Evolutionary conservation across 2,888 invertebrate genomes (phyloP).

Genomic region (Micropterix aruncella): DNA sequence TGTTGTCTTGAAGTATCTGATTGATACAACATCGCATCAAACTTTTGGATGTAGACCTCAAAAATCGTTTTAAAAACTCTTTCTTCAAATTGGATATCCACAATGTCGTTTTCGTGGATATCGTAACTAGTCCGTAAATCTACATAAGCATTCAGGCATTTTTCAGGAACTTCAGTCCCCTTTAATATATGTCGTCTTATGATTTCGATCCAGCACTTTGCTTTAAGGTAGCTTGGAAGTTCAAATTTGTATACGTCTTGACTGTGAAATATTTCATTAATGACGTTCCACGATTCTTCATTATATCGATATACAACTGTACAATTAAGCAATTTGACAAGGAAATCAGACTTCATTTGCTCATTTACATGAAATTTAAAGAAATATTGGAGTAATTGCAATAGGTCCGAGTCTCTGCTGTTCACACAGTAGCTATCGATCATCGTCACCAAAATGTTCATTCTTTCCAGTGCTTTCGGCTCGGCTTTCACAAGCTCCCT

Average conservation of each 20-base stretch:
- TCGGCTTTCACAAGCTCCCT: not conserved
- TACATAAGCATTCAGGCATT: no score
- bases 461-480: not conserved
- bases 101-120: not conserved
- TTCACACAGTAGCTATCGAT: not conserved
- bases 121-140: not conserved
- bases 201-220: not conserved
- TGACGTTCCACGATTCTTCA: not conserved
- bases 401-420: not conserved
- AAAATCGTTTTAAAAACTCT: not conserved
- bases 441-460: not conserved
- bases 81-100: not conserved
- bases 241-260: not conserved
- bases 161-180: not conserved
- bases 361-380: slow-evolving; percentile 1
- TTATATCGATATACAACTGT: not conserved
- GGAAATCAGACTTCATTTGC: not conserved
- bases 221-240: not conserved
- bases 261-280: slow-evolving; percentile 1
- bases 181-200: not conserved
- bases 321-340: not conserved
- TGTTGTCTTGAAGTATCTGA: not conserved
- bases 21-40: not conserved
- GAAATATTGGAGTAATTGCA: not conserved
- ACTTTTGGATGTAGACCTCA: not conserved